A percentile compares a stretch with the other conserved stretches of the same genome.
These are phyloP conservation scores for Alethe castanea DNA, from an alignment of 2,113 vertebrate species.

Conservation along the genomic window DNA sequence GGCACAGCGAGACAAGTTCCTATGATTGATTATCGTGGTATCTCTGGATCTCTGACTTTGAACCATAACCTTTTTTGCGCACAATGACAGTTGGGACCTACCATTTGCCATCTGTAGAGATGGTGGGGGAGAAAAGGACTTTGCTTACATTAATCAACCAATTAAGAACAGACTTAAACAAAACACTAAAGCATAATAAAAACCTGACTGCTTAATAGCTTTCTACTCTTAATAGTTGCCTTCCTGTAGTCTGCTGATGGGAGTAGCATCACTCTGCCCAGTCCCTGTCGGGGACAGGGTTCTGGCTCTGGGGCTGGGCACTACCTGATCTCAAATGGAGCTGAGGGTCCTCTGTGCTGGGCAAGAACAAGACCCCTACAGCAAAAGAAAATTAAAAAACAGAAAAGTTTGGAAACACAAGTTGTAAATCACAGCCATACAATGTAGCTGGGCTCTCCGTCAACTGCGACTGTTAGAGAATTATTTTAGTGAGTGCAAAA, in stretches of 20 bases:
- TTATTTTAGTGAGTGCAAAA: background rate
- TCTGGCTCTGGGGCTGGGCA: background rate
- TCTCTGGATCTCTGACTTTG: conserved; percentile 84
- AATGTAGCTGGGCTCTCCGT: fast-evolving
- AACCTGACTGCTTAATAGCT: conserved; percentile 74
- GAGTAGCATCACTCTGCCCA: background rate
- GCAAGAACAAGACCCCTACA: background rate
- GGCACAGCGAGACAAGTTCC: conserved; percentile 74
- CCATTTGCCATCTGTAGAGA: conserved; percentile 79
- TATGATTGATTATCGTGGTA: conserved; percentile 81
- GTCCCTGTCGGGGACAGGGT: fast-evolving
- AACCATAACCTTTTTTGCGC: conserved; percentile 79
- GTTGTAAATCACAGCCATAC: background rate
- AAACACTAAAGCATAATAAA: conserved; percentile 78
- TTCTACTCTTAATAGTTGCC: conserved; percentile 72
- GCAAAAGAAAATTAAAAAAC: background rate
- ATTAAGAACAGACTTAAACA: conserved; percentile 77
- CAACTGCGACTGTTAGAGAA: background rate
- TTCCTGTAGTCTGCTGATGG: conserved; percentile 62
- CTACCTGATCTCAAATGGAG: background rate
- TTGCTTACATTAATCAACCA: conserved; percentile 79
- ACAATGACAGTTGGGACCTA: conserved; percentile 79
- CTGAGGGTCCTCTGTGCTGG: background rate
- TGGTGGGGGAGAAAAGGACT: conserved; percentile 69
- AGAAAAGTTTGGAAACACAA: background rate